Evolutionary conservation across 2,888 invertebrate species (phyloP).

Genomic region (Balanococcus diminutus): DNA sequence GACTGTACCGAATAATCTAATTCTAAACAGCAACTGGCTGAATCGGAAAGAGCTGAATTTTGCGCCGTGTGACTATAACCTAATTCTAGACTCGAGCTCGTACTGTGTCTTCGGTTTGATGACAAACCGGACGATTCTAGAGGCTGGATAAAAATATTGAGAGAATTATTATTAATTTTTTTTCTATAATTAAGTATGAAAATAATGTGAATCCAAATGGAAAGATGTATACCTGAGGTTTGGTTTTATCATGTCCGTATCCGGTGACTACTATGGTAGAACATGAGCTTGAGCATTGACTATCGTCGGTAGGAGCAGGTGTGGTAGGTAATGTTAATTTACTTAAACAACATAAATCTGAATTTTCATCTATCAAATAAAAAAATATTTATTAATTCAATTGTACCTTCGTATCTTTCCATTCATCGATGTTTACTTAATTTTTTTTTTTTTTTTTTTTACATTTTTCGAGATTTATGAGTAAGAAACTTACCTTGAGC

Average conservation of each 20-base stretch:
- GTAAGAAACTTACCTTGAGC: constrained; percentile 45
- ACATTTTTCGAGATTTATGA: too few species aligned
- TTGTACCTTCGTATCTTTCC: too few species aligned
- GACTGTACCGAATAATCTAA: constrained; percentile 66
- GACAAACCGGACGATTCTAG: constrained; percentile 30
- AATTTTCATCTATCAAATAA: constrained; percentile 57
- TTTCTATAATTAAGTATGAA: too few species aligned
- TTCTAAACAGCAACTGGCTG: constrained; percentile 71
- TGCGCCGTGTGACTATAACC: constrained; percentile 87
- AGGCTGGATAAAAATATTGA: constrained; percentile 10
- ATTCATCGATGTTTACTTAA: too few species aligned
- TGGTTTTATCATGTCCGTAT: constrained; percentile 42
- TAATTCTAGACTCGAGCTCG: constrained; percentile 80
- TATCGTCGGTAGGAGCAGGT: constrained; percentile 62
- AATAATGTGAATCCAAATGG: not conserved
- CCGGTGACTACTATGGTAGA: constrained; percentile 78
- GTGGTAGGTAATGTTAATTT: constrained; percentile 57
- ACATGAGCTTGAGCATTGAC: constrained; percentile 83
- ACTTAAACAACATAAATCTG: constrained; percentile 35
- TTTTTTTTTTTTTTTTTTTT: too few species aligned
- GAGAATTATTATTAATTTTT: not conserved
- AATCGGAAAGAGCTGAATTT: constrained; percentile 77
- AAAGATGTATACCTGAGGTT: constrained; percentile 15
- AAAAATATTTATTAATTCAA: constrained; percentile 12
- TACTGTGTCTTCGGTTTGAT: constrained; percentile 60